These are phyloP conservation scores for Tyto alba DNA, from an alignment of 2,113 vertebrate genomes.

Conservation along the genomic window DNA sequence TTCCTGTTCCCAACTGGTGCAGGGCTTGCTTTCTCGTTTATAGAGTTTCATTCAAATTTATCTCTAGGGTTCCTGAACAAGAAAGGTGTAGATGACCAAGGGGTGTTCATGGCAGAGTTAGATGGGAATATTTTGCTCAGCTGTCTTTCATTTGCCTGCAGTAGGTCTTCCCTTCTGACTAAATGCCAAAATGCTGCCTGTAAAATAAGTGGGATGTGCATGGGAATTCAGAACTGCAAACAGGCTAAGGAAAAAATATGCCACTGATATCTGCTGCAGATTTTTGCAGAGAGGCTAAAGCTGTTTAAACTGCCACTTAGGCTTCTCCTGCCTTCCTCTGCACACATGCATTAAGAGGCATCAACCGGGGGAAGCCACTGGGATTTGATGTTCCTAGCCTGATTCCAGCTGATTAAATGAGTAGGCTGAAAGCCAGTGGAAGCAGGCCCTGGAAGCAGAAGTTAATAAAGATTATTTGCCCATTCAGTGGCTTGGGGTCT, in stretches of 20 bases:
- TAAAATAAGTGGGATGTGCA: not conserved
- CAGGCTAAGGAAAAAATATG: not conserved
- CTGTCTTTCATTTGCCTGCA: not conserved
- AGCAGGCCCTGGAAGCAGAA: not conserved
- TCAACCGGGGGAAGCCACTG: not conserved
- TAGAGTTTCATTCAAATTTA: not conserved
- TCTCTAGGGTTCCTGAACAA: not conserved
- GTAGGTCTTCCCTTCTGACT: not conserved
- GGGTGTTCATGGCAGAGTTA: not conserved
- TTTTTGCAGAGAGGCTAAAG: not conserved
- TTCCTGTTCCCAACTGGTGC: not conserved
- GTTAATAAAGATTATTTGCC: not conserved
- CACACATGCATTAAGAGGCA: not conserved
- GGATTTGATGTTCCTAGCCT: not conserved
- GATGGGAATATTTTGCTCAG: not conserved
- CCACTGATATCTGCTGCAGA: not conserved
- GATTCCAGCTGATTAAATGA: not conserved
- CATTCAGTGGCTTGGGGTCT: not conserved
- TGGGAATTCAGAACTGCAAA: not conserved
- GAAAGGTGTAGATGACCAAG: not conserved
- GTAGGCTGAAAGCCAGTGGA: not conserved
- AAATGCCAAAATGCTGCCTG: not conserved
- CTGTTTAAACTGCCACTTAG: not conserved
- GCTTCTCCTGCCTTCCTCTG: not conserved
- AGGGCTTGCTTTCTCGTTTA: not conserved